Evolutionary conservation across 64 coral and sea anemone species (phyloP).

Genomic region (Montipora cactus): DNA sequence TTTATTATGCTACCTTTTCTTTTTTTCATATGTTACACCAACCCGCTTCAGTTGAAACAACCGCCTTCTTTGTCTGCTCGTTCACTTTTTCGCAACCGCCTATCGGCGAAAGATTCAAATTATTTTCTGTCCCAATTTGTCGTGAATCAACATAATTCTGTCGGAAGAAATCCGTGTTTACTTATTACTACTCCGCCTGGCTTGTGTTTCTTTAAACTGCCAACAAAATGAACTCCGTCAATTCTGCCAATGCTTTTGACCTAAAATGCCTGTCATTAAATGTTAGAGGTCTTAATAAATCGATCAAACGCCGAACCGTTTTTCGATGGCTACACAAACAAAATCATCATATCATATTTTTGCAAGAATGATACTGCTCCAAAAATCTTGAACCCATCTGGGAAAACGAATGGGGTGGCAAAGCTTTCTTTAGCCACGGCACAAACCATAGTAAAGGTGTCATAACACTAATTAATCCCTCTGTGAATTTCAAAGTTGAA

Average conservation of each 20-base stretch:
- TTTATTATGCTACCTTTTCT: no score
- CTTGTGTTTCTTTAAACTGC: no score
- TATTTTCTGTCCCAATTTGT: no score
- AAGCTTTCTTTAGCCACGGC: background rate
- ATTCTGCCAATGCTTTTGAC: background rate
- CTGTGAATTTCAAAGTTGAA: background rate
- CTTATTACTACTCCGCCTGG: no score
- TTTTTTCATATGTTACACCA: no score
- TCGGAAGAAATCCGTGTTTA: no score
- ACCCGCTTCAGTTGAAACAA: no score
- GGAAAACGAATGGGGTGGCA: background rate
- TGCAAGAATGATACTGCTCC: background rate
- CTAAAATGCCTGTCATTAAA: background rate
- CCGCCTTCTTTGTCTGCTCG: no score
- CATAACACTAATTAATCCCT: background rate
- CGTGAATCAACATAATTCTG: no score
- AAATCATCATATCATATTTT: background rate
- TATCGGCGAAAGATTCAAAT: no score
- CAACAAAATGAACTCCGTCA: no score
- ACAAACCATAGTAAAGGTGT: background rate
- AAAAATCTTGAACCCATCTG: background rate
- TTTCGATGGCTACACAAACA: background rate
- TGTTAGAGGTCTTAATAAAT: background rate
- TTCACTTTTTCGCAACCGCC: no score
- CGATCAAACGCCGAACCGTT: background rate